phyloP scores from a whole-genome alignment of 2,797 vertebrate species.

The Eupleurogrammus muticus region DNA sequence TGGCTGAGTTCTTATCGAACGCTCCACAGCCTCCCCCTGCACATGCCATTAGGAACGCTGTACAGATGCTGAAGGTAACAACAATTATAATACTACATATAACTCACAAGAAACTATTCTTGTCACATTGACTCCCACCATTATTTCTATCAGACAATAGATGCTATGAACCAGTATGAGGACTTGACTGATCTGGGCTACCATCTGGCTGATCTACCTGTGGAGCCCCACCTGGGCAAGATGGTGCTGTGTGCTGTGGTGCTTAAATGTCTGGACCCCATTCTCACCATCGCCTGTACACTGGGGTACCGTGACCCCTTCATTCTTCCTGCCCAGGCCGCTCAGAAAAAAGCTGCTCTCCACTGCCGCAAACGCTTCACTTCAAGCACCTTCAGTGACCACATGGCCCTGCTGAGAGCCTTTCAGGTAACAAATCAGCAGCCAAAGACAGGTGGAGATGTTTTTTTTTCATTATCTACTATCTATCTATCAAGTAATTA shows the following conservation, averaged over 20 bases:
- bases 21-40: conserved; percentile 93
- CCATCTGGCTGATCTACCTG: conserved; percentile 92
- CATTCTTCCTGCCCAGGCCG: conserved; percentile 88
- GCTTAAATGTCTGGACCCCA: conserved; percentile 95
- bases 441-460: no score
- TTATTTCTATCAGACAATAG: conserved; percentile 85
- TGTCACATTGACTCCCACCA: background rate
- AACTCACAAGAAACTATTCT: background rate
- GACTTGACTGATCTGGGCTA: conserved; percentile 94
- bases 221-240: conserved; percentile 97
- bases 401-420: conserved; percentile 95
- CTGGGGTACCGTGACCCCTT: conserved; percentile 95
- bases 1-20: conserved; percentile 93
- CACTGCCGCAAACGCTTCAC: conserved; percentile 89
- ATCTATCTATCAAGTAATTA: no score
- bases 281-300: conserved; percentile 95
- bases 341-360: conserved; percentile 91
- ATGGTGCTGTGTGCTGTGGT: conserved; percentile 95
- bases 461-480: no score
- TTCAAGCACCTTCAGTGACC: conserved; percentile 93
- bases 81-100: background rate
- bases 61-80: conserved; percentile 94
- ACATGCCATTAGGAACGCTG: conserved; percentile 89
- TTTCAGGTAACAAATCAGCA: conserved; percentile 88
- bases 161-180: conserved; percentile 93